Conservation (phyloP, 2,113 vertebrate genomes). For the Prionailurus bengalensis region DNA sequence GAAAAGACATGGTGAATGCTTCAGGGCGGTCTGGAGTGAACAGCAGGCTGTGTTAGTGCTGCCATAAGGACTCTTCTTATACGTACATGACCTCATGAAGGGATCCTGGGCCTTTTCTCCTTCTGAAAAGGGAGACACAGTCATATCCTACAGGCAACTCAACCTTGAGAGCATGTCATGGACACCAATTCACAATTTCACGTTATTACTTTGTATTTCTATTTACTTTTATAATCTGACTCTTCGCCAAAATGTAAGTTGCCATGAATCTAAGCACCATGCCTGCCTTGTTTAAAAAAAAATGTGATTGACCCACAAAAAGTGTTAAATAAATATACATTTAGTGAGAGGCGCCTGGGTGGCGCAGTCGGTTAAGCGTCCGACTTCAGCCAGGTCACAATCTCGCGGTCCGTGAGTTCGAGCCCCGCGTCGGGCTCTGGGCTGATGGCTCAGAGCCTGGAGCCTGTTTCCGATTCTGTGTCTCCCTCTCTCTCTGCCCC, state of each 20-base stretch:
- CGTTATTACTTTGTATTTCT: background rate
- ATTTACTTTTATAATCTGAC: background rate
- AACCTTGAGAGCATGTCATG: background rate
- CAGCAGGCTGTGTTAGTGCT: fast-evolving
- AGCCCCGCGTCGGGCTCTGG: too few relatives aligned
- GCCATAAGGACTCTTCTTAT: background rate
- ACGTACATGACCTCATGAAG: background rate
- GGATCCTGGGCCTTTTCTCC: background rate
- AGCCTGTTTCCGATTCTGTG: too few relatives aligned
- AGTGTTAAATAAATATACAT: background rate
- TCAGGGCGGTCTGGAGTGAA: background rate
- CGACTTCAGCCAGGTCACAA: too few relatives aligned
- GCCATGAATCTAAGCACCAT: background rate
- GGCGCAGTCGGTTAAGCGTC: too few relatives aligned
- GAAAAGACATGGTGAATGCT: background rate
- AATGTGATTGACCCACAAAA: background rate
- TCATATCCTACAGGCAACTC: background rate
- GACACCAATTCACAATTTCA: fast-evolving
- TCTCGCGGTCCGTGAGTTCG: too few relatives aligned
- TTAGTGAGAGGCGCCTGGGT: background rate
- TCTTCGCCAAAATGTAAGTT: background rate
- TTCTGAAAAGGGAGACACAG: background rate
- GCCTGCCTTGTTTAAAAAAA: background rate
- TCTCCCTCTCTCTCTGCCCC: too few relatives aligned
- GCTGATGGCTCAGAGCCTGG: too few relatives aligned